These are phyloP conservation scores for Mellivora capensis DNA, from an alignment of 2,113 vertebrate genomes.

Conservation along the genomic window DNA sequence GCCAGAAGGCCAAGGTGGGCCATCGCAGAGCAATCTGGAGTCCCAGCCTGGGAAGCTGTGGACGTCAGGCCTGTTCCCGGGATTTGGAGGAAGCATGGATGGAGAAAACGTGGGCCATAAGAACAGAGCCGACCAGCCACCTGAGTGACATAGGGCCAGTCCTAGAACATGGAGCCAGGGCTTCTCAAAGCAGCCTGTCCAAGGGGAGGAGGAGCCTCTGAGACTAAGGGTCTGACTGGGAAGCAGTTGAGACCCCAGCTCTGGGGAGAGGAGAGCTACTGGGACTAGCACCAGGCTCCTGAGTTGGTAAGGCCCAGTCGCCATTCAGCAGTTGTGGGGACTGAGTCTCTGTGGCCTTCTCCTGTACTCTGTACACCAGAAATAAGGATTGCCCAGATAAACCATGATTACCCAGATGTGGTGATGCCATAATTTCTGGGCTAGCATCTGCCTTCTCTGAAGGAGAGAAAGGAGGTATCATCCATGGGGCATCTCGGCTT, in stretches of 20 bases:
- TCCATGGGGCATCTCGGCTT: fast-evolving
- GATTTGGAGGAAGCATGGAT: neutral
- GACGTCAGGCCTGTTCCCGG: neutral
- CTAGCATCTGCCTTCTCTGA: neutral
- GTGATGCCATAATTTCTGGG: neutral
- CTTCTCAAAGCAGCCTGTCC: neutral
- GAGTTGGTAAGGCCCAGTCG: neutral
- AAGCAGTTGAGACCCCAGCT: neutral
- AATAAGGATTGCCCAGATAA: neutral
- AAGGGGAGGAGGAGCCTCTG: neutral
- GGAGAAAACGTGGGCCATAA: neutral
- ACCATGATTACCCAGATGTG: neutral
- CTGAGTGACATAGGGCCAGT: too few relatives aligned
- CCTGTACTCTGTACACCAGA: neutral
- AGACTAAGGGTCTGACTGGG: neutral
- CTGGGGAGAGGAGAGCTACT: neutral
- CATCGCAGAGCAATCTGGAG: neutral
- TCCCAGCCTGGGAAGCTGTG: neutral
- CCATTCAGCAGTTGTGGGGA: neutral
- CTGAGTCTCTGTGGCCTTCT: neutral
- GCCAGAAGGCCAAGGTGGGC: neutral
- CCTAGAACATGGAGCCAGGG: neutral
- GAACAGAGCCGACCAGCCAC: neutral
- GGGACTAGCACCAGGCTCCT: neutral
- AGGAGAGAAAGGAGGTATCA: neutral